Percentiles rank a stretch among this genome's conserved stretches.
Conservation (phyloP, 64 coral and sea anemone species). For the Stichodactyla helianthus region DNA sequence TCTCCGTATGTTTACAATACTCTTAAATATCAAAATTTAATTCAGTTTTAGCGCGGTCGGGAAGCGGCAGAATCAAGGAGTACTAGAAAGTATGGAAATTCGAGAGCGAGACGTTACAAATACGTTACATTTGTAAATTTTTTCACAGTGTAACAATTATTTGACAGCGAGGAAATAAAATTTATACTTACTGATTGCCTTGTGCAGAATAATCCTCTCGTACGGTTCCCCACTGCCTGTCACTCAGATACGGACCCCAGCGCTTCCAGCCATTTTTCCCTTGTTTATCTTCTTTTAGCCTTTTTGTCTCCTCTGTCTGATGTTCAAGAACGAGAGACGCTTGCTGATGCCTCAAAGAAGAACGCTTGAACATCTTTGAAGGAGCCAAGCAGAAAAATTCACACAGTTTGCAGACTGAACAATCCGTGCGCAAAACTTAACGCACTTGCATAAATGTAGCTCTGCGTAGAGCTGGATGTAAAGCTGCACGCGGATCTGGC, state of each 20-base stretch:
- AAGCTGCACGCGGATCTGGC: not conserved
- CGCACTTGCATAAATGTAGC: not conserved
- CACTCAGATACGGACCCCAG: constrained; percentile 77
- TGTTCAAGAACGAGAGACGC: not conserved
- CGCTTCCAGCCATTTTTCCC: constrained; percentile 52
- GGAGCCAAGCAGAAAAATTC: not conserved
- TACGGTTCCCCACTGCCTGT: constrained; percentile 86
- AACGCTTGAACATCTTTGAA: not conserved
- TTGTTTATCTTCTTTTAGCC: constrained; percentile 46
- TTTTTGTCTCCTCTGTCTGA: constrained; percentile 31
- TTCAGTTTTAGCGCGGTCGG: no score
- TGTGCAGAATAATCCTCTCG: constrained; percentile 78
- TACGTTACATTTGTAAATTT: not conserved
- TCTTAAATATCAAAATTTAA: no score
- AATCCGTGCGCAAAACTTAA: not conserved
- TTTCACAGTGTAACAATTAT: not conserved
- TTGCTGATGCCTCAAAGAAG: constrained; percentile 4
- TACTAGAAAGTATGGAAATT: not conserved
- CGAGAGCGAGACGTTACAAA: not conserved
- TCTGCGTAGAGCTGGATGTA: not conserved
- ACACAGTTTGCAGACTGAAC: not conserved
- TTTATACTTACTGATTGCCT: constrained; percentile 54
- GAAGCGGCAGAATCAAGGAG: no score
- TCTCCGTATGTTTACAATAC: no score
- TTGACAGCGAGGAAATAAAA: not conserved